A percentile compares a stretch with the other conserved stretches of the same genome.
Conservation (phyloP, 2,113 vertebrate species). For the Anoplopoma fimbria region DNA sequence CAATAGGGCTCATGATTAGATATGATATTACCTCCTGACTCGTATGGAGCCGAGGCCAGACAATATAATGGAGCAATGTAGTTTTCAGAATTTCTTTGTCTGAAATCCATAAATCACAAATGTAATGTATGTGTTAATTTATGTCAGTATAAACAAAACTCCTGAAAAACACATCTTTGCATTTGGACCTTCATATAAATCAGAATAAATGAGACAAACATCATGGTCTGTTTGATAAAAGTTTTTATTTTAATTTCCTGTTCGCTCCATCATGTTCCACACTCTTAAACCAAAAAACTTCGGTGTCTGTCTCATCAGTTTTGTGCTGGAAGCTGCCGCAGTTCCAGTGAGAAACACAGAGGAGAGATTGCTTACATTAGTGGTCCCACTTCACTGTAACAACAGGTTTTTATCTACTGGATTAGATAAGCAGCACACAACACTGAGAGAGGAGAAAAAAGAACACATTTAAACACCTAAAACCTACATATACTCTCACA, state of each 20-base stretch:
- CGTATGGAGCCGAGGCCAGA: not conserved
- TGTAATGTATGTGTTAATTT: not conserved
- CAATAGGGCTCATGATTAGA: not conserved
- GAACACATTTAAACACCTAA: slow-evolving; percentile 75
- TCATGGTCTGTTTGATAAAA: slow-evolving; percentile 67
- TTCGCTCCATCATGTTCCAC: slow-evolving; percentile 45
- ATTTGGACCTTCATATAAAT: not conserved
- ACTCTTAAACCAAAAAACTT: slow-evolving; percentile 20
- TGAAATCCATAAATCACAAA: not conserved
- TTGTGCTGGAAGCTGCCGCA: slow-evolving; percentile 55
- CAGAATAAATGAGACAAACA: slow-evolving; percentile 36
- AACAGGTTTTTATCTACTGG: slow-evolving; percentile 61
- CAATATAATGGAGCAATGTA: not conserved
- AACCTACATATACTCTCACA: slow-evolving; percentile 67
- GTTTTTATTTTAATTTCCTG: slow-evolving; percentile 68
- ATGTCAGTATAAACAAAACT: not conserved
- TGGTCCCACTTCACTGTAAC: slow-evolving; percentile 63
- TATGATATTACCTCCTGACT: not conserved
- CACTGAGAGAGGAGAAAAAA: slow-evolving; percentile 72
- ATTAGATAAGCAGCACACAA: slow-evolving; percentile 75
- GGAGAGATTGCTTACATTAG: slow-evolving; percentile 59
- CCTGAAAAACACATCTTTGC: not conserved
- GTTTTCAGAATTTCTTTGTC: not conserved
- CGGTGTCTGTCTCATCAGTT: slow-evolving; percentile 50
- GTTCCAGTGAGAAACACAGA: slow-evolving; percentile 63